Percentiles rank a stretch among this genome's conserved stretches.
phyloP scores from a whole-genome alignment of 1,140 invertebrate genomes.

The Oryzaephilus surinamensis region DNA sequence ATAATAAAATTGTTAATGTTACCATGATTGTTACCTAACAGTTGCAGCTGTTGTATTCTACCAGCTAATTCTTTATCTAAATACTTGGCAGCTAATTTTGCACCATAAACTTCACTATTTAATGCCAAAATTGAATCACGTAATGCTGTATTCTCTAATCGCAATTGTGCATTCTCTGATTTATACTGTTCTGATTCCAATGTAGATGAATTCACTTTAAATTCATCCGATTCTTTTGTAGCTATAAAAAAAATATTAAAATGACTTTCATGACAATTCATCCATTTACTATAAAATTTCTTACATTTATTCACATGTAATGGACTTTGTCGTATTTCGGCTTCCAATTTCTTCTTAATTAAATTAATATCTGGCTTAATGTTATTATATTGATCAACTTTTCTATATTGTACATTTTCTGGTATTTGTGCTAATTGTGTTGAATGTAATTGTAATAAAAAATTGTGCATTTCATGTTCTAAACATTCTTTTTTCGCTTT shows the following conservation, averaged over 20 bases:
- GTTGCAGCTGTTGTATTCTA: constrained; percentile 77
- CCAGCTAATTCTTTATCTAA: constrained; percentile 79
- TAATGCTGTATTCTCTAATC: constrained; percentile 59
- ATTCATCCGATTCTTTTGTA: constrained; percentile 21
- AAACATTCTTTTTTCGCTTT: constrained; percentile 45
- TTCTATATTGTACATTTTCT: constrained; percentile 32
- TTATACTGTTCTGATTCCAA: constrained; percentile 41
- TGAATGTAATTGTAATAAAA: constrained; percentile 52
- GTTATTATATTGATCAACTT: constrained; percentile 30
- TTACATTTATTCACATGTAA: no score
- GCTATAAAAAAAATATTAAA: constrained; percentile 6
- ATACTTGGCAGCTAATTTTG: constrained; percentile 73
- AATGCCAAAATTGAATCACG: constrained; percentile 58
- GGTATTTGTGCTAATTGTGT: constrained; percentile 42
- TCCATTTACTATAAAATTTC: neutral
- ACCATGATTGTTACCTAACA: constrained; percentile 43
- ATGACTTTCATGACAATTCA: neutral
- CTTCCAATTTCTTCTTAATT: constrained; percentile 35
- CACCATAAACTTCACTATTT: constrained; percentile 73
- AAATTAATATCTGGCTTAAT: constrained; percentile 32
- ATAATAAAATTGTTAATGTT: neutral
- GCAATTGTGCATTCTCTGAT: constrained; percentile 54
- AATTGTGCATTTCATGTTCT: constrained; percentile 51
- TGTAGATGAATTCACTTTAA: constrained; percentile 26
- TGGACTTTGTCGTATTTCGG: constrained; percentile 35